These are phyloP conservation scores for Diphyllodes magnificus DNA, from an alignment of 2,113 vertebrate species.

Conservation along the genomic window DNA sequence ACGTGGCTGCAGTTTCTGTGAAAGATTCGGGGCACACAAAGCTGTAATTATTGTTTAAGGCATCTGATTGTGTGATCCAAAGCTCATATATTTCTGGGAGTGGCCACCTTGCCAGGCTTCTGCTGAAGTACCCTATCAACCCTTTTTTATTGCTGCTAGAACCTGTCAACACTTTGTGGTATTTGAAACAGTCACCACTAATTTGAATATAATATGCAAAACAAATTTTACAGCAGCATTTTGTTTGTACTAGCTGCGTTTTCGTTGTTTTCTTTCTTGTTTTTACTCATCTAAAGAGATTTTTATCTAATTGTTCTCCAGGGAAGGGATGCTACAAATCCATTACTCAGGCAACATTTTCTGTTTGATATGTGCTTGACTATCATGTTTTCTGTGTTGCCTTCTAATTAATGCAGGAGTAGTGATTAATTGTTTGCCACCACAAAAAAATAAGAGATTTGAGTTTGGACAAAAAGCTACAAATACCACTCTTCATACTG, in stretches of 20 bases:
- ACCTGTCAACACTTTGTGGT: background rate
- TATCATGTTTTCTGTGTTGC: slow-evolving; percentile 10
- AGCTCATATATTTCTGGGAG: background rate
- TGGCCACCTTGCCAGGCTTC: background rate
- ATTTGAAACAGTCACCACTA: background rate
- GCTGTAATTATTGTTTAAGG: background rate
- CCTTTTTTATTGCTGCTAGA: background rate
- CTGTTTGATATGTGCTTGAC: slow-evolving; percentile 18
- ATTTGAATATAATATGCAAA: background rate
- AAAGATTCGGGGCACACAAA: slow-evolving; percentile 17
- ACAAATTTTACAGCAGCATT: background rate
- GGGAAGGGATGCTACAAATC: slow-evolving; percentile 41
- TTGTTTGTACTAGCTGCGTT: background rate
- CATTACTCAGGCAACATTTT: slow-evolving; percentile 6
- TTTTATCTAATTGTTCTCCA: slow-evolving; percentile 59
- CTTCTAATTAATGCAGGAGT: slow-evolving; percentile 51
- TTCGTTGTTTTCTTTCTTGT: background rate
- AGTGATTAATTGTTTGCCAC: slow-evolving; percentile 32
- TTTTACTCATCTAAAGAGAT: slow-evolving; percentile 39
- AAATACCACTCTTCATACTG: background rate
- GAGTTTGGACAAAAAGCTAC: slow-evolving; percentile 34
- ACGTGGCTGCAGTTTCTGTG: background rate
- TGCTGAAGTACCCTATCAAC: background rate
- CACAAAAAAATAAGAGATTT: background rate
- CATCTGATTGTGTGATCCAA: background rate